Base-by-base conservation (phyloP, 2,888 invertebrate species). In the Eupithecia pulchellata region DNA sequence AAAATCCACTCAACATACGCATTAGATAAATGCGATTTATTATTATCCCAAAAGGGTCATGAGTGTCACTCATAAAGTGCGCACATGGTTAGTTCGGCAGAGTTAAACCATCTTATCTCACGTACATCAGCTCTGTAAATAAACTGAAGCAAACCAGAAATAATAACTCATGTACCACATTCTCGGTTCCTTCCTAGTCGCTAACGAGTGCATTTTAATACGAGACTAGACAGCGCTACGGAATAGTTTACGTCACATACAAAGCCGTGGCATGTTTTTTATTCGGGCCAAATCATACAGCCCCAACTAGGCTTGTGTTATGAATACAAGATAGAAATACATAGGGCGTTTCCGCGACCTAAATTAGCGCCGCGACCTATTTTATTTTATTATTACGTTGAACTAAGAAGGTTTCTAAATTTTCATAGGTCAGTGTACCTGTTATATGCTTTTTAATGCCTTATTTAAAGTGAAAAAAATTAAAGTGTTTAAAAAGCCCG, bases 61-160 rank as follows among this genome's bases (percentile, higher is more conserved):
- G n/a, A 60, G 32, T 17, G 32, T 60, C 20, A 61, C 34, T 32
- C 34, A 25, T 2, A 34, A 34, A n/a, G 32, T 61, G 61, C 61
- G 61, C 61, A 61, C 13, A 27, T 27, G 27, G 9, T 58, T 17
- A 25, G 32, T 61, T 61, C 25, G 36, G 61, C 29, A 17, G 6
- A 57, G 17, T 29, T 1, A 17, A 14, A 9, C 5, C 25, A 61
- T 61, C 32, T 61, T 61, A 61, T 61, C 34, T 61, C 20, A 11
- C 11, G 4, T 20, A 60, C 61, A 34, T 61, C 61, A 61, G 61
- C 34, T 61, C 30, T 34, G 66, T 66, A 61, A 61, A 67, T 61
- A 17, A 52, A 52, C 61, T 60, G 20, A 60, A 63, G 39, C 63
- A 66, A 66, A 72, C 63, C 69, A 72, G 62, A 72, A 68, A 72